phyloP scores from a whole-genome alignment of 2,888 invertebrate genomes.

The Lycaena phlaeas region DNA sequence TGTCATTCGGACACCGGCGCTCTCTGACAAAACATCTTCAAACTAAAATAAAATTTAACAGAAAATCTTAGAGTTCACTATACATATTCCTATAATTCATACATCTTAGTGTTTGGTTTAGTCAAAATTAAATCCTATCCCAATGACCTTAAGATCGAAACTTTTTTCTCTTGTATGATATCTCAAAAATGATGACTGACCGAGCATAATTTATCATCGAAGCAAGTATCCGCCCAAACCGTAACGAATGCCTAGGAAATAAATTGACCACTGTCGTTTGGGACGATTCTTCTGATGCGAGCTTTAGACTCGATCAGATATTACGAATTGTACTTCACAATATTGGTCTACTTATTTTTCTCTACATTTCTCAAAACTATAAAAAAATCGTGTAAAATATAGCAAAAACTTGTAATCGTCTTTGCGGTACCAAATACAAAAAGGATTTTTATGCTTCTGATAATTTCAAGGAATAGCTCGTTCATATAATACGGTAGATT shows the following conservation, averaged over 20 bases:
- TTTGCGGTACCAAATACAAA: no score
- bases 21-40: slow-evolving; percentile 20
- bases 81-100: slow-evolving; percentile 21
- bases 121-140: slow-evolving; percentile 1
- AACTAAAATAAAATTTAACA: slow-evolving; percentile 30
- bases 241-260: slow-evolving; percentile 68
- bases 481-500: no score
- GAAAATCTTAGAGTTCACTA: slow-evolving; percentile 35
- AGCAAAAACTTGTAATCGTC: no score
- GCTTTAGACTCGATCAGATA: background rate
- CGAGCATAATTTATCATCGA: slow-evolving; percentile 63
- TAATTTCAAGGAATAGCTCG: no score
- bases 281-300: slow-evolving; percentile 6
- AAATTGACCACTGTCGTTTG: slow-evolving; percentile 66
- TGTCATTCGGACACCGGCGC: slow-evolving; percentile 54
- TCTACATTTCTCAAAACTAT: no score
- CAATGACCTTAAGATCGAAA: slow-evolving; percentile 3
- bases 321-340: no score
- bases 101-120: slow-evolving; percentile 13
- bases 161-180: background rate
- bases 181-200: slow-evolving; percentile 45
- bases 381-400: no score
- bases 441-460: no score
- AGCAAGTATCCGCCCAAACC: slow-evolving; percentile 67
- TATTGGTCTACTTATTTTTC: no score